phyloP scores from a whole-genome alignment of 2,797 vertebrate species.

The Mareca strepera region DNA sequence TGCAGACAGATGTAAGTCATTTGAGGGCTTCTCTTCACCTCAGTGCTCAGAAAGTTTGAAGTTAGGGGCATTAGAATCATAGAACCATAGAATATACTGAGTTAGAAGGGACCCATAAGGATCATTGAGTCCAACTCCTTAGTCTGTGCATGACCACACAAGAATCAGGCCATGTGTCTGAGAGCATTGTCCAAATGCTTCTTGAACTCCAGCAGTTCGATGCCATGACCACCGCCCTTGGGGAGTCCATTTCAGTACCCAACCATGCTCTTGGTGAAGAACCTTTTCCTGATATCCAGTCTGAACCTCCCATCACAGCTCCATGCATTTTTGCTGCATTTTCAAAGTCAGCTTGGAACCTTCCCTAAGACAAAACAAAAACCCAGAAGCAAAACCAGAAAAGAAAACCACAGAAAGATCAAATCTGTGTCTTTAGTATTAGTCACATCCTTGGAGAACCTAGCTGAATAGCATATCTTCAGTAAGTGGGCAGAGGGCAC shows the following conservation, averaged over 20 bases:
- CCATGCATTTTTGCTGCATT: neutral
- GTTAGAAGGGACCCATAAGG: neutral
- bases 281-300: no score
- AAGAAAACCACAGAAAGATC: neutral
- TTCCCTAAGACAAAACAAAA: neutral
- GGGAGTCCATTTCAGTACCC: no score
- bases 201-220: neutral
- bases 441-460: neutral
- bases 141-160: neutral
- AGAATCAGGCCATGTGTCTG: neutral
- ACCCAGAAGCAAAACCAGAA: neutral
- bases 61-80: no score
- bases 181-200: neutral
- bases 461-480: neutral
- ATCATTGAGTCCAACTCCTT: neutral
- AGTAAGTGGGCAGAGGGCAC: neutral
- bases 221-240: neutral
- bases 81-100: no score
- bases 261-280: no score
- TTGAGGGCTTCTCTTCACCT: neutral
- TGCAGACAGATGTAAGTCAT: accelerated
- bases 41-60: neutral
- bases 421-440: neutral
- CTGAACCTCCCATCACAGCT: no score
- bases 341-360: neutral